Percentiles rank a stretch among this genome's conserved stretches.
phyloP scores from a whole-genome alignment of 2,113 vertebrate species.

The Gyps fulvus region DNA sequence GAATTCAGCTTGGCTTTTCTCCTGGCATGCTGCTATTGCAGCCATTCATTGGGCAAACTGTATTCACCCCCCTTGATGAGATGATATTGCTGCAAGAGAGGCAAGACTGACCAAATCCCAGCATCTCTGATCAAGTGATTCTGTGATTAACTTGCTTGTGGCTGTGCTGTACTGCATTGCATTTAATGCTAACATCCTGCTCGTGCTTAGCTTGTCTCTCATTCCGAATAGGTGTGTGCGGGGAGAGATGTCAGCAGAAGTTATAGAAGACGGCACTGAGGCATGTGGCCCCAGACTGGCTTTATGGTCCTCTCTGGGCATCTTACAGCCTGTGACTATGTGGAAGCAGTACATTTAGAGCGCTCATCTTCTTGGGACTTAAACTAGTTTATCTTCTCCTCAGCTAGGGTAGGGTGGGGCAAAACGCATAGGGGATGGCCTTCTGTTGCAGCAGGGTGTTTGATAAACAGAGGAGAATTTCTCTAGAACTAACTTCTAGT shows the following conservation, averaged over 20 bases:
- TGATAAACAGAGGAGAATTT: not conserved
- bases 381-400: not conserved
- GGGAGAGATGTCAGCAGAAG: not conserved
- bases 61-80: not conserved
- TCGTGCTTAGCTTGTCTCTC: not conserved
- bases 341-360: not conserved
- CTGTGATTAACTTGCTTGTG: not conserved
- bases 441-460: not conserved
- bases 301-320: not conserved
- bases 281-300: not conserved
- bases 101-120: not conserved
- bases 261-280: not conserved
- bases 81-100: not conserved
- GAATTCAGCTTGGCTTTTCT: not conserved
- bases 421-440: not conserved
- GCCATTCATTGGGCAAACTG: not conserved
- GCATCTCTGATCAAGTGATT: not conserved
- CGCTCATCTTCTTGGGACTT: not conserved
- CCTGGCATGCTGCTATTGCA: not conserved
- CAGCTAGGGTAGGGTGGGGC: not conserved
- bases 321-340: not conserved
- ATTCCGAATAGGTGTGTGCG: not conserved
- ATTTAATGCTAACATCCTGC: not conserved
- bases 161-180: not conserved
- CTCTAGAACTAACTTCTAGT: not conserved